A percentile compares a stretch with the other conserved stretches of the same genome.
Conservation (phyloP, 2,888 invertebrate genomes). For the Globia sparganii region DNA sequence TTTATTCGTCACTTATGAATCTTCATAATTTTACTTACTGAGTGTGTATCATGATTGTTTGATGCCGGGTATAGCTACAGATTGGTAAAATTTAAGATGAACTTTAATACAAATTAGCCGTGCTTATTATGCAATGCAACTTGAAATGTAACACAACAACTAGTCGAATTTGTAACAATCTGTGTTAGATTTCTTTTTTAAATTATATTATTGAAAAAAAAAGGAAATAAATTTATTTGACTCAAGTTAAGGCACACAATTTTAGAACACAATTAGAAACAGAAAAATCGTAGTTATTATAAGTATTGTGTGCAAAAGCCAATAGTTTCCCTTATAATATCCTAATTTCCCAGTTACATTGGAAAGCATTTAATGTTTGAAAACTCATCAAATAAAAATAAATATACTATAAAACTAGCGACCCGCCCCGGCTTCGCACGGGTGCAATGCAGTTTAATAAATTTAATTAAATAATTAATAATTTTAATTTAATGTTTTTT, state of each 20-base stretch:
- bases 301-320: background rate
- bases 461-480: no score
- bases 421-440: no score
- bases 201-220: background rate
- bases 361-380: background rate
- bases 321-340: background rate
- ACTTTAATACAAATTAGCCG: no score
- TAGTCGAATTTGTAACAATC: no score
- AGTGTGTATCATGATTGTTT: background rate
- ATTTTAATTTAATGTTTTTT: no score
- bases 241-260: background rate
- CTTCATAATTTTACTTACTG: background rate
- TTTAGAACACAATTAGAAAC: background rate
- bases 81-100: no score
- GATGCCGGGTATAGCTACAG: background rate
- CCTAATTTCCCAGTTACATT: background rate
- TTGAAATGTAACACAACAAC: no score
- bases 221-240: background rate
- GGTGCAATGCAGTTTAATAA: no score
- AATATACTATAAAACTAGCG: no score
- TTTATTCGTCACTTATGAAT: background rate
- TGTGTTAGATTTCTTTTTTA: no score
- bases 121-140: no score
- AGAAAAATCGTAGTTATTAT: no score
- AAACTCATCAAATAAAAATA: background rate